Percentiles rank a stretch among this genome's conserved stretches.
phyloP scores from a whole-genome alignment of 2,113 vertebrate species.

The Enhydra lutris region DNA sequence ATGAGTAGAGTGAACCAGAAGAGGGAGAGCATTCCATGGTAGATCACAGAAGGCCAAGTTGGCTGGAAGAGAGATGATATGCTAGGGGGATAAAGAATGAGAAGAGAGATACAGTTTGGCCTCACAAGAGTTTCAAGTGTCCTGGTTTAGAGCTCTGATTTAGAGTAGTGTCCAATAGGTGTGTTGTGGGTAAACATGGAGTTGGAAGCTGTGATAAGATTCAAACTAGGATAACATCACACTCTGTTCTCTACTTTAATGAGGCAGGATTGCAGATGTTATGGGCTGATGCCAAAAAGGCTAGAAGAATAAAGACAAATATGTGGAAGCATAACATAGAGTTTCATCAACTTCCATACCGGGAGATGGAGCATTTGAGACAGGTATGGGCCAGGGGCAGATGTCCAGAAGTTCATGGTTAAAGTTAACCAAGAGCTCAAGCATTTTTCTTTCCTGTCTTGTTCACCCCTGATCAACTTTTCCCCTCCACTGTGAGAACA shows the following conservation, averaged over 20 bases:
- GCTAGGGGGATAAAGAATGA: neutral
- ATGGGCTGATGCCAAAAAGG: constrained; percentile 86
- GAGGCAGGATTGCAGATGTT: constrained; percentile 87
- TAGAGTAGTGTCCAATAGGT: neutral
- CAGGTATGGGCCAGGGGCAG: constrained; percentile 82
- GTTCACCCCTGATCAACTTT: neutral
- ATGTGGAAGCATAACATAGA: constrained; percentile 81
- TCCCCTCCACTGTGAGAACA: neutral
- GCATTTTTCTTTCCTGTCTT: neutral
- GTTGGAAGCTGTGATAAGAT: neutral
- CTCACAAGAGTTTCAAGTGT: neutral
- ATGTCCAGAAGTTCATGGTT: neutral
- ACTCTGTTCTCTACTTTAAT: constrained; percentile 50
- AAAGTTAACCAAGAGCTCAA: neutral
- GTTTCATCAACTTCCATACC: constrained; percentile 88
- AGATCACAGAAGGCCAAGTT: neutral
- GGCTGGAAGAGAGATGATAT: neutral
- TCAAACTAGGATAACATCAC: constrained; percentile 46
- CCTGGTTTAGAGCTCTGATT: neutral
- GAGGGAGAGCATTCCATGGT: neutral
- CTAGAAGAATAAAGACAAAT: constrained; percentile 82
- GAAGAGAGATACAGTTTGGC: neutral
- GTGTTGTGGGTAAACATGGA: neutral
- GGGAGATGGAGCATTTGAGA: constrained; percentile 93
- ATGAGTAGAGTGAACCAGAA: neutral